Conservation (phyloP, 2,888 invertebrate species). For the Mythimna impura region DNA sequence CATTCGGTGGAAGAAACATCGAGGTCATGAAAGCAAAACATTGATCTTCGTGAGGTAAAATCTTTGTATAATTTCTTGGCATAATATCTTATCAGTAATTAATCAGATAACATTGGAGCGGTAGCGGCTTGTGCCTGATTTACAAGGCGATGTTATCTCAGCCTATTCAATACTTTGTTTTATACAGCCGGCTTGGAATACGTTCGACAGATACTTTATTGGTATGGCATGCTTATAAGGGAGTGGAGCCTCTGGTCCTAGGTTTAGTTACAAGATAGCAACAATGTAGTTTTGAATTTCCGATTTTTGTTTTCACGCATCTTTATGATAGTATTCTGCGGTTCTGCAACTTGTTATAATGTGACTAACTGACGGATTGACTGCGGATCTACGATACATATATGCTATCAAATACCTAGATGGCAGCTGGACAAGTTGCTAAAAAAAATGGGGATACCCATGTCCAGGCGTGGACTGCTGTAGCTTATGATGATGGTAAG, state of each 20-base stretch:
- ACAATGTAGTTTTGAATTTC: neutral
- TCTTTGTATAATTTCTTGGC: slow-evolving; percentile 40
- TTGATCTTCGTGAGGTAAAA: slow-evolving; percentile 27
- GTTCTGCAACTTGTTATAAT: neutral
- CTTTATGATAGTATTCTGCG: no score
- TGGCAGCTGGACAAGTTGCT: no score
- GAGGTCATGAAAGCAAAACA: slow-evolving; percentile 28
- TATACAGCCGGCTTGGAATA: slow-evolving; percentile 31
- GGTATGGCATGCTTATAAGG: slow-evolving; percentile 30
- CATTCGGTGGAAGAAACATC: slow-evolving; percentile 15
- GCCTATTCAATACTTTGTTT: slow-evolving; percentile 53
- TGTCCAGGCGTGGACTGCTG: neutral
- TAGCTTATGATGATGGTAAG: neutral
- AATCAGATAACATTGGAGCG: slow-evolving; percentile 54
- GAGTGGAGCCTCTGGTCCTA: slow-evolving; percentile 9
- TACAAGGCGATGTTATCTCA: slow-evolving; percentile 49
- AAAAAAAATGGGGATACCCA: neutral
- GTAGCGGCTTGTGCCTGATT: slow-evolving; percentile 45
- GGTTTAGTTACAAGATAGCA: slow-evolving; percentile 4
- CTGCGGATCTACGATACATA: neutral
- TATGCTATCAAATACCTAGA: neutral
- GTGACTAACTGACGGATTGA: neutral
- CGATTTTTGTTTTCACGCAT: neutral
- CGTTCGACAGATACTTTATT: slow-evolving; percentile 44
- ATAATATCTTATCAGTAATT: slow-evolving; percentile 61